A percentile compares a stretch with the other conserved stretches of the same genome.
Evolutionary conservation across 1,140 invertebrate genomes (phyloP).

Genomic region (Drosophila pruinosa): DNA sequence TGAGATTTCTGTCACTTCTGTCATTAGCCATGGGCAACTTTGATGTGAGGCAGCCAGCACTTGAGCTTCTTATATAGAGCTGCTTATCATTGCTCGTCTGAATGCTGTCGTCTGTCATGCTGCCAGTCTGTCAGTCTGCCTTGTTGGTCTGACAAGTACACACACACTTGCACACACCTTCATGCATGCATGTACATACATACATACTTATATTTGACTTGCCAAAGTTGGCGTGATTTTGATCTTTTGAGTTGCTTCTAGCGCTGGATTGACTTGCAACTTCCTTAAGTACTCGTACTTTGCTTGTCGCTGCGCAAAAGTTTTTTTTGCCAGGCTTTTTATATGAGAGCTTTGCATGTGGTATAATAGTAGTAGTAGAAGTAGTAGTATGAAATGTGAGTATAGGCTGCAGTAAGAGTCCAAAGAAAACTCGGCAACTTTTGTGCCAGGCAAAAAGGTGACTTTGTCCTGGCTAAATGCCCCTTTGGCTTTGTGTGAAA

Average conservation of each 20-base stretch:
- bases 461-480: constrained; percentile 22
- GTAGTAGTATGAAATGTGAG: not conserved
- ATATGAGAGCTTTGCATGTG: constrained; percentile 9
- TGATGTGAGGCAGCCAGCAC: not conserved
- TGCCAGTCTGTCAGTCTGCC: constrained; percentile 17
- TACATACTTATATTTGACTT: not conserved
- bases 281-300: constrained; percentile 53
- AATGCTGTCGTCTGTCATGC: not conserved
- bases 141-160: constrained; percentile 15
- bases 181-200: not conserved
- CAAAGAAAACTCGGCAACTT: constrained; percentile 8
- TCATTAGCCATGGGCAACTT: constrained; percentile 16
- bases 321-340: constrained; percentile 46
- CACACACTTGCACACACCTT: too few species aligned
- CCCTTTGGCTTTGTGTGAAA: constrained; percentile 32
- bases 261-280: constrained; percentile 66
- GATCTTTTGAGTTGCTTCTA: constrained; percentile 62
- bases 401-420: not conserved
- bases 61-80: not conserved
- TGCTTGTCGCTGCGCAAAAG: constrained; percentile 40
- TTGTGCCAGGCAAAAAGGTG: constrained; percentile 1
- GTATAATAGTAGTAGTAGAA: constrained; percentile 3
- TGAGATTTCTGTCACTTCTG: not conserved
- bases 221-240: constrained; percentile 50
- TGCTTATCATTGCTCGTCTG: constrained; percentile 19